A percentile compares a stretch with the other conserved stretches of the same genome.
phyloP scores from a whole-genome alignment of 2,797 vertebrate species.

The Phalanger gymnotis region DNA sequence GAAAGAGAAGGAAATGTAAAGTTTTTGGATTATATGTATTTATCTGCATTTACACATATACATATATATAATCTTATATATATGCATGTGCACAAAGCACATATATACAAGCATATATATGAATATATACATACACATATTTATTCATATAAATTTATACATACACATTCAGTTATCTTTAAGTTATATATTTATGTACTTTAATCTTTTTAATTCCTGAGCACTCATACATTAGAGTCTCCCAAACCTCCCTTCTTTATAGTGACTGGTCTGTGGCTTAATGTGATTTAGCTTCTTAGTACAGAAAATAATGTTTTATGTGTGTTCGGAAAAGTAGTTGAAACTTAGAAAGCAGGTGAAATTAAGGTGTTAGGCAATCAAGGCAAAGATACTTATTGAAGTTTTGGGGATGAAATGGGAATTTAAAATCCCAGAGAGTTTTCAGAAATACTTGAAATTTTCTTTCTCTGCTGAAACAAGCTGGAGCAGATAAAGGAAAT shows the following conservation, averaged over 20 bases:
- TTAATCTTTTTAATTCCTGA: background rate
- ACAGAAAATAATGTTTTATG: constrained; percentile 47
- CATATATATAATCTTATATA: no score
- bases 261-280: constrained; percentile 38
- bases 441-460: constrained; percentile 25
- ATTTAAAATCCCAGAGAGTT: constrained; percentile 38
- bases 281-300: constrained; percentile 54
- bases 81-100: no score
- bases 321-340: constrained; percentile 60
- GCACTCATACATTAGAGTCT: background rate
- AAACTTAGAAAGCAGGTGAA: constrained; percentile 41
- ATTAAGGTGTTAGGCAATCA: constrained; percentile 55
- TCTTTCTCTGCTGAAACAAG: background rate
- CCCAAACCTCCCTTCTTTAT: background rate
- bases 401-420: constrained; percentile 38
- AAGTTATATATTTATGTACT: no score
- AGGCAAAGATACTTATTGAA: constrained; percentile 41
- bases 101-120: no score
- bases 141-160: no score
- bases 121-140: no score
- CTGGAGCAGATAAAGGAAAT: background rate
- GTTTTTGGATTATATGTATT: no score
- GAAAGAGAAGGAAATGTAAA: background rate
- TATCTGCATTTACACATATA: no score
- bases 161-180: no score